Conservation (phyloP, 2,888 invertebrate genomes). For the Cheilosia scutellata region DNA sequence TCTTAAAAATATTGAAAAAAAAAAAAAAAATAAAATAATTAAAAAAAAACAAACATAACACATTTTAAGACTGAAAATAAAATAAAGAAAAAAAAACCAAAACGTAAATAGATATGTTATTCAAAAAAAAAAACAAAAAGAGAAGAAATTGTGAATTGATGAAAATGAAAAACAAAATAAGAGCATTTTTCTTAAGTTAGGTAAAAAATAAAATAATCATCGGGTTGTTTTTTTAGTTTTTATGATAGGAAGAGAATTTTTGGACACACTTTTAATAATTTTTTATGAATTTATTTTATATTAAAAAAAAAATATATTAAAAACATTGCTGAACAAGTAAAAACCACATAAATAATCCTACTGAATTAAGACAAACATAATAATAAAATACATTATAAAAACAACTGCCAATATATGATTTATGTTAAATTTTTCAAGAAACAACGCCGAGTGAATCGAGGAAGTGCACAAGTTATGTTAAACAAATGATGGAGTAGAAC, state of each 20-base stretch:
- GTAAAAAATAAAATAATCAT: conserved; percentile 27
- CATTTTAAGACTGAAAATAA: conserved; percentile 74
- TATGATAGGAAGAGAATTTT: conserved; percentile 13
- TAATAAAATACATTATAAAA: neutral
- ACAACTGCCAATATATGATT: conserved; percentile 65
- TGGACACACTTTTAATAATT: conserved; percentile 12
- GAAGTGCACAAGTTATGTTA: neutral
- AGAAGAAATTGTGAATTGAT: conserved; percentile 67
- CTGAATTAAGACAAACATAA: conserved; percentile 12
- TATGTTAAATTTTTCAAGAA: conserved; percentile 37
- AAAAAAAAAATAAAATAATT: conserved; percentile 17
- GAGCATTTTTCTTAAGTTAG: conserved; percentile 17
- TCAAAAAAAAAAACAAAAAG: conserved; percentile 19
- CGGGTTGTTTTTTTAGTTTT: conserved; percentile 38
- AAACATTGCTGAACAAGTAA: conserved; percentile 13
- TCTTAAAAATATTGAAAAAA: conserved; percentile 26
- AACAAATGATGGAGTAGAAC: conserved; percentile 28
- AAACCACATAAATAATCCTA: conserved; percentile 24
- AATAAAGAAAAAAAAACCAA: conserved; percentile 29
- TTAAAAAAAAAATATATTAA: neutral
- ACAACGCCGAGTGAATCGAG: conserved; percentile 43
- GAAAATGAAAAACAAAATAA: conserved; percentile 25
- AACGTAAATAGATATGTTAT: conserved; percentile 4
- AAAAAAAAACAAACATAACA: conserved; percentile 48
- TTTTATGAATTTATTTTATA: conserved; percentile 22